These are phyloP conservation scores for Teleogryllus oceanicus DNA, from an alignment of 2,888 invertebrate genomes.

Conservation along the genomic window DNA sequence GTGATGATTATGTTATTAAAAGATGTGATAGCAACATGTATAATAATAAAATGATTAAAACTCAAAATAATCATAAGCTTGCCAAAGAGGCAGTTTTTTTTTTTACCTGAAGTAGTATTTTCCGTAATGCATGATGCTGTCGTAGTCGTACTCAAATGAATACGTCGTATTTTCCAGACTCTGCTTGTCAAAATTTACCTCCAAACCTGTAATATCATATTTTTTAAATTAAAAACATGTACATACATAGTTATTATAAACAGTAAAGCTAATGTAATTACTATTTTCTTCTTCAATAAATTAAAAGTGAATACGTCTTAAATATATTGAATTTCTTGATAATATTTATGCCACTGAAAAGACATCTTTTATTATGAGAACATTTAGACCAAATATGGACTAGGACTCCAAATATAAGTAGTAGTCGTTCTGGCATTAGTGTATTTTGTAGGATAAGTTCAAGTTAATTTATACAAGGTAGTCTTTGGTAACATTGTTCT, in stretches of 20 bases:
- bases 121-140: constrained; percentile 77
- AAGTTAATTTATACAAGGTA: no score
- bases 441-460: no score
- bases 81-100: not conserved
- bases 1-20: no score
- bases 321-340: not conserved
- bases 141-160: constrained; percentile 70
- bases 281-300: not conserved
- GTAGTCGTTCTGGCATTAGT: not conserved
- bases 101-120: constrained; percentile 56
- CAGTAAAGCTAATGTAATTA: not conserved
- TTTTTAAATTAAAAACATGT: not conserved
- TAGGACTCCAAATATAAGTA: constrained; percentile 6
- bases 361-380: not conserved
- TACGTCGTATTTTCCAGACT: constrained; percentile 62
- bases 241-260: not conserved
- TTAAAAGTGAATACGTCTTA: not conserved
- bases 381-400: not conserved
- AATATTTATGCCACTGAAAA: not conserved
- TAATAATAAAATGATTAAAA: no score
- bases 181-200: constrained; percentile 63
- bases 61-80: constrained; percentile 23
- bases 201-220: constrained; percentile 51
- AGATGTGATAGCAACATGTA: no score
- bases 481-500: no score